Conservation (phyloP, 2,888 invertebrate species). For the Meteorus colon region DNA sequence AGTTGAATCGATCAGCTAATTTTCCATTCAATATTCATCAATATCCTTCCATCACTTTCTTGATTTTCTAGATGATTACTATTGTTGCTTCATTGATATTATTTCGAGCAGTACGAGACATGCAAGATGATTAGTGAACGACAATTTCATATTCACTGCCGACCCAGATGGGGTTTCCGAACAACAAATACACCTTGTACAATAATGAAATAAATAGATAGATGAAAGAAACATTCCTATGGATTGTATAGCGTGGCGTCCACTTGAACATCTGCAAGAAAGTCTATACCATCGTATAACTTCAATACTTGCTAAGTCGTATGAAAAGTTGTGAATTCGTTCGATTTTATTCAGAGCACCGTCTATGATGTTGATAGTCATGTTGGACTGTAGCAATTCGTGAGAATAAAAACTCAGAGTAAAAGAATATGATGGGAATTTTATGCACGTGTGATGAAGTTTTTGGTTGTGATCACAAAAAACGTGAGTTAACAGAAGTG, state of each 20-base stretch:
- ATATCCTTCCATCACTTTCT: conserved; percentile 5
- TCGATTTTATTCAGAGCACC: not conserved
- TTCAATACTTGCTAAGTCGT: not conserved
- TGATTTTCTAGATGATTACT: conserved; percentile 59
- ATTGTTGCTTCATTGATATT: conserved; percentile 66
- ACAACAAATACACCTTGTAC: not conserved
- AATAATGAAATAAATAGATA: conserved; percentile 42
- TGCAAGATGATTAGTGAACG: conserved; percentile 53
- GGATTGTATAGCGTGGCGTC: not conserved
- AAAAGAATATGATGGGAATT: not conserved
- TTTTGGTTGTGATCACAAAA: conserved; percentile 35
- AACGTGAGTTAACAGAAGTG: conserved; percentile 2
- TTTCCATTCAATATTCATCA: not conserved
- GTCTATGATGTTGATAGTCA: not conserved
- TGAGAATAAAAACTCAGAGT: not conserved
- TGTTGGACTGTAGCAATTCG: not conserved
- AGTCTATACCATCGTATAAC: not conserved
- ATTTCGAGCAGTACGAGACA: conserved; percentile 62
- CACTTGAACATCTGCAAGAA: not conserved
- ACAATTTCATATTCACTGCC: conserved; percentile 42
- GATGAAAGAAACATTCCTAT: not conserved
- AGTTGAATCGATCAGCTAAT: not conserved
- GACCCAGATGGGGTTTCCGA: conserved; percentile 40
- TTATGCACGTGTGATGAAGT: not conserved
- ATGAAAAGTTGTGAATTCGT: not conserved